Evolutionary conservation across 2,113 vertebrate species (phyloP).

Genomic region (Nanorana parkeri): DNA sequence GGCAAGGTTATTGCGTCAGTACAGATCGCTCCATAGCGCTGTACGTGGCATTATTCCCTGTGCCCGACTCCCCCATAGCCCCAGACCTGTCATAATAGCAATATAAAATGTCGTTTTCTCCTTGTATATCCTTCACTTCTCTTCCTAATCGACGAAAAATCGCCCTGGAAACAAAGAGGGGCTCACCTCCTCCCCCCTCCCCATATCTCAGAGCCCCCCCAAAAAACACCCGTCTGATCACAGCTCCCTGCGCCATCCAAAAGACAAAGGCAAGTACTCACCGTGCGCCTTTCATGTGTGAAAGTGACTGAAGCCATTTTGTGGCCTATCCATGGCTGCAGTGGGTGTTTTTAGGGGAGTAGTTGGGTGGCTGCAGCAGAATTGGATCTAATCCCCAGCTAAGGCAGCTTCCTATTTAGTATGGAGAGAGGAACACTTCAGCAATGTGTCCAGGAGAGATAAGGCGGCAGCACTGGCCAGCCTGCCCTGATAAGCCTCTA

Average conservation of each 20-base stretch:
- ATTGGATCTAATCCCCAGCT: slow-evolving; percentile 83
- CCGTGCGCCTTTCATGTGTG: slow-evolving; percentile 86
- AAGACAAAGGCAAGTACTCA: slow-evolving; percentile 68
- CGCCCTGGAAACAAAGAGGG: too few species aligned
- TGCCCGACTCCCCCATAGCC: too few species aligned
- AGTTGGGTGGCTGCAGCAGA: slow-evolving; percentile 77
- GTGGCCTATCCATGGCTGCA: slow-evolving; percentile 88
- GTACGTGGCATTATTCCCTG: too few species aligned
- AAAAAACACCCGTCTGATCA: not conserved
- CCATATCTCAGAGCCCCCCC: not conserved
- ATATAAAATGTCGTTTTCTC: too few species aligned
- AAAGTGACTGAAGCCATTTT: slow-evolving; percentile 92
- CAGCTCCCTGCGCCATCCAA: not conserved
- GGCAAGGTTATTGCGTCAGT: too few species aligned
- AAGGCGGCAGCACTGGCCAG: slow-evolving; percentile 86
- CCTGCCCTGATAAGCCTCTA: slow-evolving; percentile 90
- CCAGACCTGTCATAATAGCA: too few species aligned
- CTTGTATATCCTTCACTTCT: too few species aligned
- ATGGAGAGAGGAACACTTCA: slow-evolving; percentile 89
- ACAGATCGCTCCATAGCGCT: too few species aligned
- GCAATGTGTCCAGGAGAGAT: slow-evolving; percentile 92
- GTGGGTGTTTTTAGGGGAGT: slow-evolving; percentile 65
- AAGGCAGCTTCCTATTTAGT: slow-evolving; percentile 87
- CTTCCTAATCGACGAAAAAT: too few species aligned
- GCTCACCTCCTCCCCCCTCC: not conserved